phyloP scores from a whole-genome alignment of 2,888 invertebrate genomes.

The Nomada hirtipes region DNA sequence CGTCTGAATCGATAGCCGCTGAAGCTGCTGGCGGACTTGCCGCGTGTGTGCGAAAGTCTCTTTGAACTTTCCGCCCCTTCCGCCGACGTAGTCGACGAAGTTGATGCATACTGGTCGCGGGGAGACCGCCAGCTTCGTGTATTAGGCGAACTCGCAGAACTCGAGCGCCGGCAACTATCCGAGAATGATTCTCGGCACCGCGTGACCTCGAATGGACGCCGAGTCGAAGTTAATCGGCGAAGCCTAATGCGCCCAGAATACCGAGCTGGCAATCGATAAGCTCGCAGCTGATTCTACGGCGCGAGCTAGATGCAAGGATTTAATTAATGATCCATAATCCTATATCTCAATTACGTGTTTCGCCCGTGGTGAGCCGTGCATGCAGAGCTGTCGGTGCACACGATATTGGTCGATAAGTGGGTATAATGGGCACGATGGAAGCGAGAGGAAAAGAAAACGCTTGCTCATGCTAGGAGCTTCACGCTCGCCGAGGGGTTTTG shows the following conservation, averaged over 20 bases:
- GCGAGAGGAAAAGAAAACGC: conserved; percentile 14
- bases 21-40: conserved; percentile 46
- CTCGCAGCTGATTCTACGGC: conserved; percentile 54
- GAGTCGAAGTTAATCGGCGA: conserved; percentile 46
- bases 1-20: conserved; percentile 46
- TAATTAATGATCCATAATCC: conserved; percentile 62
- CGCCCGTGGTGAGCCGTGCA: conserved; percentile 34
- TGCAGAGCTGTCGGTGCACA: conserved; percentile 23
- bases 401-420: conserved; percentile 56
- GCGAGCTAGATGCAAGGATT: conserved; percentile 46
- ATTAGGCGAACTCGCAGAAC: conserved; percentile 24
- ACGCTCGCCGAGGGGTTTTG: background rate
- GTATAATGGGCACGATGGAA: conserved; percentile 34
- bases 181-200: background rate
- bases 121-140: conserved; percentile 35
- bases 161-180: conserved; percentile 4
- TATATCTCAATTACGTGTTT: conserved; percentile 57
- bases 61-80: conserved; percentile 45
- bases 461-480: background rate
- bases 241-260: conserved; percentile 44
- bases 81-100: conserved; percentile 11
- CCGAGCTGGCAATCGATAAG: conserved; percentile 51
- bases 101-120: conserved; percentile 13
- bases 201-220: conserved; percentile 29
- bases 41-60: conserved; percentile 39